Conservation (phyloP, 2,888 invertebrate genomes). For the Saturnia japonica region DNA sequence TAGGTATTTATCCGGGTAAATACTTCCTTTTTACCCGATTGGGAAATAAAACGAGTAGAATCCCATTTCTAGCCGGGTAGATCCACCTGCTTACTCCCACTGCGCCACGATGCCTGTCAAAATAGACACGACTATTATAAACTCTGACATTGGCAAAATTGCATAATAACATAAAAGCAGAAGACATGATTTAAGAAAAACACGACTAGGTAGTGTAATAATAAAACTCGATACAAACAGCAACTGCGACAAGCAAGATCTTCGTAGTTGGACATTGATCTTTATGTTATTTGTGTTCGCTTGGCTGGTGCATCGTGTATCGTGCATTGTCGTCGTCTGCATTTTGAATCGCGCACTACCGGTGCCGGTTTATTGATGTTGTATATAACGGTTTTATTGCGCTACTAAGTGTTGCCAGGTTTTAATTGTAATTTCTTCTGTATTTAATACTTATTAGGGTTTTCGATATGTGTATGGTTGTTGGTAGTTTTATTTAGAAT, state of each 20-base stretch:
- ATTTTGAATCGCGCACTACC: conserved; percentile 3
- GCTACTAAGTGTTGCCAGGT: conserved; percentile 6
- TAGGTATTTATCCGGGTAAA: too few relatives aligned
- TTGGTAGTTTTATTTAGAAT: too few relatives aligned
- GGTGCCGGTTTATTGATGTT: conserved; percentile 1
- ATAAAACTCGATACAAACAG: neutral
- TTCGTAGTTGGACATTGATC: conserved; percentile 8
- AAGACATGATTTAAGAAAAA: neutral
- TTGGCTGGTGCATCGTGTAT: conserved; percentile 1
- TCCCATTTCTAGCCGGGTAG: too few relatives aligned
- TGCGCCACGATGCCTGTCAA: too few relatives aligned
- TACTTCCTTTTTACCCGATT: too few relatives aligned
- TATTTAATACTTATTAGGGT: neutral
- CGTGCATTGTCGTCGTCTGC: conserved; percentile 11
- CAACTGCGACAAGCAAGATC: too few relatives aligned
- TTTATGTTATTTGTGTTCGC: neutral
- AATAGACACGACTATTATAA: neutral
- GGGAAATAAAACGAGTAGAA: too few relatives aligned
- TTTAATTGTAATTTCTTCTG: neutral
- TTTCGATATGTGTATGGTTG: neutral
- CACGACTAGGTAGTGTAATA: neutral
- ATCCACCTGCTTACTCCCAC: too few relatives aligned
- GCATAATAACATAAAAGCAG: too few relatives aligned
- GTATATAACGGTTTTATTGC: conserved; percentile 16
- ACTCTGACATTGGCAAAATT: too few relatives aligned